Conservation (phyloP, 2,113 vertebrate genomes). For the Prunella fulvescens region DNA sequence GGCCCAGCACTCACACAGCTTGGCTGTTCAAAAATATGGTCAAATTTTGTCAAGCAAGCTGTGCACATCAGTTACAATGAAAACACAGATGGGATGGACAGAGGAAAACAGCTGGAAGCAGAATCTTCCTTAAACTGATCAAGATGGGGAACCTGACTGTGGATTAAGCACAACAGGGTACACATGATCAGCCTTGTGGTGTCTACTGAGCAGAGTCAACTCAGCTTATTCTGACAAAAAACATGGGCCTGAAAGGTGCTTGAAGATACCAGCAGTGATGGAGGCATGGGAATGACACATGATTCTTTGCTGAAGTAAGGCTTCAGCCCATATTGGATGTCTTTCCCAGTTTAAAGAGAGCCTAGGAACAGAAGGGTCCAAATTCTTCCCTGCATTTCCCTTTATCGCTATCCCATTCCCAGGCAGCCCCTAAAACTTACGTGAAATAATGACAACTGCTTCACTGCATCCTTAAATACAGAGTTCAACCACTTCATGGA, state of each 20-base stretch:
- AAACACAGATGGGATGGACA: neutral
- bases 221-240: neutral
- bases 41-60: neutral
- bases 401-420: neutral
- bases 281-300: neutral
- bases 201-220: neutral
- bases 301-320: neutral
- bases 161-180: neutral
- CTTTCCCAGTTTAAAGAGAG: neutral
- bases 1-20: neutral
- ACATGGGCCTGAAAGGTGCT: neutral
- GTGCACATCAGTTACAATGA: neutral
- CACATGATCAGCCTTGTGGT: neutral
- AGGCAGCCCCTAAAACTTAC: neutral
- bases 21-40: neutral
- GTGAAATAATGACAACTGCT: neutral
- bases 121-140: neutral
- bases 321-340: neutral
- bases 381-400: neutral
- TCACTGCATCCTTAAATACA: neutral
- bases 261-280: neutral
- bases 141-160: neutral
- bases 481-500: neutral
- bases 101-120: neutral
- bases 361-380: neutral